Evolutionary conservation across 2,113 vertebrate species (phyloP).

Genomic region (Clarias batrachus): DNA sequence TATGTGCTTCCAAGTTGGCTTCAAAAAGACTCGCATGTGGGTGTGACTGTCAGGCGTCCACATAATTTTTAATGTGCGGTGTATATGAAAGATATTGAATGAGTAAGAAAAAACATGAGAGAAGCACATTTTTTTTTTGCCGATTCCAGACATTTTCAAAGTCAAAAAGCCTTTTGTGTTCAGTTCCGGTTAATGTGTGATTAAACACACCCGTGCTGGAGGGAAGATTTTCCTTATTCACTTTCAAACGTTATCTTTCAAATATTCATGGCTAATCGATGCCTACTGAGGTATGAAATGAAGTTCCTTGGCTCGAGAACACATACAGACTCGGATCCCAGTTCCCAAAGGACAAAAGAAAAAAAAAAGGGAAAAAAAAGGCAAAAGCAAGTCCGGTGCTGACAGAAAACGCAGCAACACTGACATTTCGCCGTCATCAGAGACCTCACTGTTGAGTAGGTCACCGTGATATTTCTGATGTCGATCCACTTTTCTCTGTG

Average conservation of each 20-base stretch:
- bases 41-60: neutral
- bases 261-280: slow-evolving; percentile 74
- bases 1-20: neutral
- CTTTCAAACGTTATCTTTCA: slow-evolving; percentile 72
- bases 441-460: slow-evolving; percentile 33
- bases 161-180: slow-evolving; percentile 16
- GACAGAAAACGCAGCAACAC: slow-evolving; percentile 13
- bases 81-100: neutral
- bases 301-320: slow-evolving; percentile 58
- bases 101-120: neutral
- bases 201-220: slow-evolving; percentile 55
- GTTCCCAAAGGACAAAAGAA: neutral
- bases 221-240: slow-evolving; percentile 61
- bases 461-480: slow-evolving; percentile 40
- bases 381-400: neutral
- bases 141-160: neutral
- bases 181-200: slow-evolving; percentile 58
- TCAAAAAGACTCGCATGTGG: neutral
- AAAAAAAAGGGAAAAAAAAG: neutral
- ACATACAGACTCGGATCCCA: neutral
- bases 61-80: neutral
- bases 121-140: neutral
- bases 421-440: slow-evolving; percentile 35
- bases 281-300: slow-evolving; percentile 73
- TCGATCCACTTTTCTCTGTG: slow-evolving; percentile 30